Base-by-base conservation (phyloP, 2,113 vertebrate genomes). In the Caranx ignobilis region DNA sequence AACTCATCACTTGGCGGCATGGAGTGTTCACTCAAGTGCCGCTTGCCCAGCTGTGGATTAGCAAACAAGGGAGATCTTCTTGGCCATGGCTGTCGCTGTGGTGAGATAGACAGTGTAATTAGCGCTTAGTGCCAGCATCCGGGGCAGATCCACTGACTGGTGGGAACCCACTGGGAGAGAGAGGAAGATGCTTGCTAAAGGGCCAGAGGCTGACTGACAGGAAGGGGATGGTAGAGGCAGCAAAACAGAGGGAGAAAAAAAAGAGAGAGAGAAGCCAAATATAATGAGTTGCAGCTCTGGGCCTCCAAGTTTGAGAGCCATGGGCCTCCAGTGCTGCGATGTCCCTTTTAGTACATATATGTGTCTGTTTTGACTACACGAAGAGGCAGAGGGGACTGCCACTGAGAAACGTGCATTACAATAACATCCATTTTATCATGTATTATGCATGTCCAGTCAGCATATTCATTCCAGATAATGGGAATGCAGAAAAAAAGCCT, bases 361-460 rank as follows among this genome's bases (percentile, higher is more conserved):
- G 72, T 89, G 80, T 91, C 89, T 79, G 74, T 88, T 92, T 85
- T 89, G 77, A 80, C 75, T 79, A 77, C n/a, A 47, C 32, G 61
- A 65, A 72, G 73, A 88, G 57, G 65, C 76, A 81, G 61, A 77
- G 39, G 78, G 82, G 66, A 80, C 75, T 83, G 79, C 79, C 74
- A 87, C 71, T 39, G 56, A 87, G 73, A 82, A 70, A 68, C 61
- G 11, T 3, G 60, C 68, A 91, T 60, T 82, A 77, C 76, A 90
- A 82, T 79, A 85, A 77, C 83, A 84, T 87, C 69, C 63, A 75
- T 87, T 87, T 81, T 65, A 79, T 87, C 84, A 89, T 92, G 78
- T 78, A 85, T 91, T 91, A 91, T 92, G 83, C 83, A 92, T 90
- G 83, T 60, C 64, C 84, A 81, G 80, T 89, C 90, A 91, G 84